A percentile compares a stretch with the other conserved stretches of the same genome.
These are phyloP conservation scores for Stigmatopora argus DNA, from an alignment of 2,113 vertebrate species.

Conservation along the genomic window DNA sequence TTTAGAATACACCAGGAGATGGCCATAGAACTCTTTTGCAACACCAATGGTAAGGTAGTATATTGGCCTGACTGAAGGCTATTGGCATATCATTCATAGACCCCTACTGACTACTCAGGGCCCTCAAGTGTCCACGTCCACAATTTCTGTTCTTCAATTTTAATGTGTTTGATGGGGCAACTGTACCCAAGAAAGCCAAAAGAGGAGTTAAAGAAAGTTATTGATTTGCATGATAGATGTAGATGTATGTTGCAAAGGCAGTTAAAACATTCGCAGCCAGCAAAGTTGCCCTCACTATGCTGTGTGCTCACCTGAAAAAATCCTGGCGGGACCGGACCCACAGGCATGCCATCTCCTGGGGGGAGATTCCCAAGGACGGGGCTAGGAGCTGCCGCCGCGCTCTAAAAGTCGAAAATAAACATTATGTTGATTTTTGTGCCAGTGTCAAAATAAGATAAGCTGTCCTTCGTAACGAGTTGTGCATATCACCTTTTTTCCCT, in stretches of 20 bases:
- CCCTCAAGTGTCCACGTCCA: too few species aligned
- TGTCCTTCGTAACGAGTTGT: too few species aligned
- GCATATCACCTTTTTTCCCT: too few species aligned
- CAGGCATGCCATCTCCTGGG: constrained; percentile 96
- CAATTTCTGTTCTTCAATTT: too few species aligned
- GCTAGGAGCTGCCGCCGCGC: constrained; percentile 93
- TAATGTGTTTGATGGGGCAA: too few species aligned
- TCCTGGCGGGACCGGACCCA: constrained; percentile 92
- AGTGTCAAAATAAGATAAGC: too few species aligned
- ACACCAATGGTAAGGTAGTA: too few species aligned
- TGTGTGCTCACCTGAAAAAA: constrained; percentile 87
- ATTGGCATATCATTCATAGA: too few species aligned
- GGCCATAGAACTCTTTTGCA: neutral
- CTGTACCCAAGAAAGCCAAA: too few species aligned
- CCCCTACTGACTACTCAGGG: too few species aligned
- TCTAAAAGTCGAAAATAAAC: constrained; percentile 71
- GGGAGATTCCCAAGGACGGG: constrained; percentile 94
- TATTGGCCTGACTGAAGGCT: too few species aligned
- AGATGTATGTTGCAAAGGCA: constrained; percentile 44
- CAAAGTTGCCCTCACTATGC: constrained; percentile 27
- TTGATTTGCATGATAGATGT: constrained; percentile 27
- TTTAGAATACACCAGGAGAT: neutral
- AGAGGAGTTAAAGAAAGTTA: too few species aligned
- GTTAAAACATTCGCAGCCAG: constrained; percentile 42
- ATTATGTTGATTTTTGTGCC: neutral